Evolutionary conservation across 2,113 vertebrate genomes (phyloP).

Genomic region (Psophia crepitans): DNA sequence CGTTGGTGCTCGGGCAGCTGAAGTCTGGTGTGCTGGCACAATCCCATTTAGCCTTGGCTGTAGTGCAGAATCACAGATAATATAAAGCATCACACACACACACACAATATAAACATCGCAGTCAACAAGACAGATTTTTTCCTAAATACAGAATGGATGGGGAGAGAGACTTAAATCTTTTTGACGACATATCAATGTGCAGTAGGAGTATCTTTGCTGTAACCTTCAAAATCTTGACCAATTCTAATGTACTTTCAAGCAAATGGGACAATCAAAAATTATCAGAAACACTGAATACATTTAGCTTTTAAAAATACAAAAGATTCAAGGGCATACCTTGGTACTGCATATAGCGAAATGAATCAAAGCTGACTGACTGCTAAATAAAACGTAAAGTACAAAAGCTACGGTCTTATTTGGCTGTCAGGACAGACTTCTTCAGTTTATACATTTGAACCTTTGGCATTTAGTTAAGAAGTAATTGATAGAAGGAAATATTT

Average conservation of each 20-base stretch:
- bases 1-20: background rate
- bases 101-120: background rate
- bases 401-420: background rate
- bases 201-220: background rate
- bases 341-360: background rate
- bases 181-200: background rate
- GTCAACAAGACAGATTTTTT: background rate
- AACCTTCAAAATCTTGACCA: background rate
- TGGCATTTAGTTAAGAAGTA: background rate
- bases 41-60: background rate
- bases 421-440: background rate
- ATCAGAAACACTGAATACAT: background rate
- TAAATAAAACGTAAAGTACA: background rate
- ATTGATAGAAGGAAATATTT: background rate
- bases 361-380: background rate
- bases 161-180: background rate
- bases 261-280: background rate
- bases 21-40: background rate
- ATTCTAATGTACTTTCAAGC: background rate
- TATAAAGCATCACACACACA: background rate
- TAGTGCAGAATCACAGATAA: background rate
- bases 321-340: background rate
- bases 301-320: background rate
- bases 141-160: background rate
- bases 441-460: background rate